phyloP scores from a whole-genome alignment of 2,797 vertebrate species.

The Sebastes goodei region DNA sequence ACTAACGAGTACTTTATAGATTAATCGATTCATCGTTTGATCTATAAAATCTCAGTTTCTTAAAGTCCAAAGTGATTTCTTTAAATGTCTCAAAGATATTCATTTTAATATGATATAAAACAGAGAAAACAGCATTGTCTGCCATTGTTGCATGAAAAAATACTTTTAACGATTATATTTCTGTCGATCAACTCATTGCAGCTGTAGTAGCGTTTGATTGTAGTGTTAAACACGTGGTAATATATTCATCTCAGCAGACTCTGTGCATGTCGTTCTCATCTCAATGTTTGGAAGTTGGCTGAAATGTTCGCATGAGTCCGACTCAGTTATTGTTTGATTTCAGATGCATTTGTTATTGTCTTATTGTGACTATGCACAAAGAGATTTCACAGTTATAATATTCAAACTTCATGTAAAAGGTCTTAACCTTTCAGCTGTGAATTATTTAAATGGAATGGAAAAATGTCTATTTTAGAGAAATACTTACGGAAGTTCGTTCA shows the following conservation, averaged over 20 bases:
- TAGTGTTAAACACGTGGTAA: conserved; percentile 1
- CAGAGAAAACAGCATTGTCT: too few relatives aligned
- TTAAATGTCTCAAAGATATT: too few relatives aligned
- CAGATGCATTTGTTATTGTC: background rate
- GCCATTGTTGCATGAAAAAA: too few relatives aligned
- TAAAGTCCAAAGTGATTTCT: too few relatives aligned
- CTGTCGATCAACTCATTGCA: too few relatives aligned
- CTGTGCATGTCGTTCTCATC: background rate
- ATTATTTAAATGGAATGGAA: background rate
- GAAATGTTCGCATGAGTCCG: background rate
- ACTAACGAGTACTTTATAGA: too few relatives aligned
- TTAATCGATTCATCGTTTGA: too few relatives aligned
- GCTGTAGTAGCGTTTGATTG: conserved; percentile 7
- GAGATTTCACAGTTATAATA: background rate
- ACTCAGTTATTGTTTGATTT: background rate
- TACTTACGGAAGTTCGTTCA: background rate
- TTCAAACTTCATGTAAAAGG: background rate
- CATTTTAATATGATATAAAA: too few relatives aligned
- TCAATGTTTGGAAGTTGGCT: background rate
- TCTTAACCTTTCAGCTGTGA: too few relatives aligned
- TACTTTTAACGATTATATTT: too few relatives aligned
- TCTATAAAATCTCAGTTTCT: too few relatives aligned
- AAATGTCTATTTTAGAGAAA: background rate
- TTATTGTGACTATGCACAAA: background rate
- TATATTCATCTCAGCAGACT: background rate